These are phyloP conservation scores for Ophiodon elongatus DNA, from an alignment of 2,113 vertebrate genomes.

Conservation along the genomic window DNA sequence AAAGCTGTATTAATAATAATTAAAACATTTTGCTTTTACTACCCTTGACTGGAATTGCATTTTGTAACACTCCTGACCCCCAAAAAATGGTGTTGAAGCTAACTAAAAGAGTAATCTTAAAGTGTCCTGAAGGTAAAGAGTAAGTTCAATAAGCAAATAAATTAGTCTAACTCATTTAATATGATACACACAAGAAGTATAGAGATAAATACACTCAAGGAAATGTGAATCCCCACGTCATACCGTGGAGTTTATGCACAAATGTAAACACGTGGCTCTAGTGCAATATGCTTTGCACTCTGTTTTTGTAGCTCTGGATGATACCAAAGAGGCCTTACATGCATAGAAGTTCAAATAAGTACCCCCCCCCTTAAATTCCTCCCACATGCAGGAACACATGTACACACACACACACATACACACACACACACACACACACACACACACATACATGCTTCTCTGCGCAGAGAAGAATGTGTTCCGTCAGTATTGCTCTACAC, in stretches of 20 bases:
- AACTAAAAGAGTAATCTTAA: background rate
- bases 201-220: background rate
- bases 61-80: background rate
- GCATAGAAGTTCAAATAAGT: background rate
- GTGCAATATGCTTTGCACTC: background rate
- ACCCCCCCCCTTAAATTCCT: too few species aligned
- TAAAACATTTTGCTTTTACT: background rate
- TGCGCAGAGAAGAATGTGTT: background rate
- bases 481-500: conserved; percentile 4
- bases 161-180: background rate
- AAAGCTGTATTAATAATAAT: background rate
- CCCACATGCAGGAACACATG: too few species aligned
- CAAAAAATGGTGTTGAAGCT: background rate
- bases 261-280: background rate
- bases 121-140: background rate
- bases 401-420: too few species aligned
- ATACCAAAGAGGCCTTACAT: conserved; percentile 3
- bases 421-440: conserved; percentile 2
- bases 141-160: background rate
- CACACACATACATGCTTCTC: background rate
- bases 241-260: background rate
- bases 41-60: background rate
- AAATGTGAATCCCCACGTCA: background rate
- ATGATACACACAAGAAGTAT: background rate
- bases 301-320: background rate